These are phyloP conservation scores for Chloroceryle inda DNA, from an alignment of 2,797 vertebrate genomes.

Conservation along the genomic window DNA sequence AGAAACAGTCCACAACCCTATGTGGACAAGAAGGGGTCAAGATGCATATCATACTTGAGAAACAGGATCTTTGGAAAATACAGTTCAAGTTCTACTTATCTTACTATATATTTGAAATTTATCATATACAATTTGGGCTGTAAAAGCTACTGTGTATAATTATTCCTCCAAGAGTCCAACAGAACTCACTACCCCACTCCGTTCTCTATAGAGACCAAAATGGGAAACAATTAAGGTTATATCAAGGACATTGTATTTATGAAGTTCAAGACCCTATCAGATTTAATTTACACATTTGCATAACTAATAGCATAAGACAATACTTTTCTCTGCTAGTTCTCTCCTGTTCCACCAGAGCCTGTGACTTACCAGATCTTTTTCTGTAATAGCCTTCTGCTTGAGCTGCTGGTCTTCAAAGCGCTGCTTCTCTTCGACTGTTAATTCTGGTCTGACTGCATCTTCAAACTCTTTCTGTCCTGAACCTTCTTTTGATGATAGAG, in stretches of 20 bases:
- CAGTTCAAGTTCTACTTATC: not conserved
- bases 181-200: not conserved
- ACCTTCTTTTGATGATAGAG: slow-evolving; percentile 64
- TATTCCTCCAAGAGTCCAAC: not conserved
- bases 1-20: not conserved
- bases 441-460: not conserved
- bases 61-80: not conserved
- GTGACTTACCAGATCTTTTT: slow-evolving; percentile 91
- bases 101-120: not conserved
- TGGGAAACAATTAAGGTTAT: not conserved
- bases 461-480: slow-evolving; percentile 24
- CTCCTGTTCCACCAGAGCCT: not conserved
- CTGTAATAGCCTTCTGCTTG: slow-evolving; percentile 88
- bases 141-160: not conserved
- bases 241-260: not conserved
- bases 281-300: not conserved
- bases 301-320: not conserved
- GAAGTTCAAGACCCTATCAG: not conserved
- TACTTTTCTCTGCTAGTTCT: not conserved
- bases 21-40: not conserved
- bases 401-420: slow-evolving; percentile 81
- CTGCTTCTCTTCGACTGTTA: slow-evolving; percentile 72
- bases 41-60: not conserved
- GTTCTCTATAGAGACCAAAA: not conserved
- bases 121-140: not conserved